A percentile compares a stretch with the other conserved stretches of the same genome.
These are phyloP conservation scores for Globodera rostochiensis DNA, from an alignment of 1,140 invertebrate genomes.

Conservation along the genomic window DNA sequence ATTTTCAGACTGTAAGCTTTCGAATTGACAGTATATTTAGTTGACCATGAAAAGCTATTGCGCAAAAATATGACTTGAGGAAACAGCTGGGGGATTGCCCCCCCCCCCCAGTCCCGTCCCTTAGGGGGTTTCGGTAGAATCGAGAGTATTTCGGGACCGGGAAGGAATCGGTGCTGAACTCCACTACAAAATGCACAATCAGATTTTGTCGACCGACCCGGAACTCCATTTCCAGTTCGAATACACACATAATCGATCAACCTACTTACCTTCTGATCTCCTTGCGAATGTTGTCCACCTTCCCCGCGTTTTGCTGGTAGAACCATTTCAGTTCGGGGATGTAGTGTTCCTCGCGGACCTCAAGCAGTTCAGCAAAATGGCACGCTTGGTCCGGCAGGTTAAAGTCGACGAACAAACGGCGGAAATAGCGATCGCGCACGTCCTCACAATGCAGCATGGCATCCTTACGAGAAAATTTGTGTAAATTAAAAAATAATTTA, in stretches of 20 bases:
- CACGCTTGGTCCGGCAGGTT: not conserved
- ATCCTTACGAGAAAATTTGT: not conserved
- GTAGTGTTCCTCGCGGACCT: not conserved
- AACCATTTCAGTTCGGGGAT: not conserved
- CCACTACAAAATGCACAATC: too few relatives aligned
- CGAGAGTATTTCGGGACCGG: too few relatives aligned
- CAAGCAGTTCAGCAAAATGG: slow-evolving; percentile 16
- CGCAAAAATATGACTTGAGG: too few relatives aligned
- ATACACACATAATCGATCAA: not conserved
- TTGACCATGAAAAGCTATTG: too few relatives aligned
- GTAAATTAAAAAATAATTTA: not conserved
- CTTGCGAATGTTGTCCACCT: not conserved
- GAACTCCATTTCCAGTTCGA: too few relatives aligned
- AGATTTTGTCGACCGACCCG: too few relatives aligned
- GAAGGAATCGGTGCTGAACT: too few relatives aligned
- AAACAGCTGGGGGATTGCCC: too few relatives aligned
- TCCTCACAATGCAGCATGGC: not conserved
- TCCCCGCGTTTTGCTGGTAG: not conserved
- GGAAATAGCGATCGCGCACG: slow-evolving; percentile 14
- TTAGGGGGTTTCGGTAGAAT: too few relatives aligned
- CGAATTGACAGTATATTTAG: too few relatives aligned
- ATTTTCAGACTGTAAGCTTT: too few relatives aligned
- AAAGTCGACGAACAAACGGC: not conserved
- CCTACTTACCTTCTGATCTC: not conserved
- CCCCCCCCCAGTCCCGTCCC: too few relatives aligned